Evolutionary conservation across 2,888 invertebrate species (phyloP), one percentile per base, ranked within the genome.

Genomic region (Nymphalis c-album): DNA sequence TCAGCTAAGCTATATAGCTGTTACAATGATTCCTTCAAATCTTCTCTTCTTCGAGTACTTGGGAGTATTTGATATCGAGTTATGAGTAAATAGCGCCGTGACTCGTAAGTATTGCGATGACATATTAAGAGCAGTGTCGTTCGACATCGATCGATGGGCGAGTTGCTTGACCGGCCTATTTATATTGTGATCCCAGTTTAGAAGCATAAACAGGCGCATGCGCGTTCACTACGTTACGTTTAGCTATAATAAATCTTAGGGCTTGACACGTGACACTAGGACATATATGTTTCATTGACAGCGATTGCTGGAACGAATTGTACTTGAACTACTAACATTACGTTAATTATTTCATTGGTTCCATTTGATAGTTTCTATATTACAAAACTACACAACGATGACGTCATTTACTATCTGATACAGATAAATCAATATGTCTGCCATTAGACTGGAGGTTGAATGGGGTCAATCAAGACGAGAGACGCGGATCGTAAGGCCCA

Each of bases 161-260:
- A 79, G 86, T 87, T 84, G 80, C 78, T 82, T 84, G 85, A 86
- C 86, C 85, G 82, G 80, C 83, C 87, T 86, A 87, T 85, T 86
- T 87, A 81, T 84, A 82, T 84, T 84, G 81, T 80, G 81, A 57
- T 57, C 84, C 81, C 81, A 75, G 80, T 81, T 81, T 81, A 84
- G 84, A 80, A 70, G 76, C 73, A 77, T 80, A 83, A 84, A 81
- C 79, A 83, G 73, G 81, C 82, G 82, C 84, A 78, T 81, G 81
- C 80, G 81, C 76, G 73, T 71, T 70, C 74, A 63, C 35, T 57
- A 74, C 72, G 75, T 75, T 69, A 75, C 76, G 73, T 77, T 75
- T 71, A 69, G 76, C 73, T 71, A 75, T 71, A 65, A 75, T 79
- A 79, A 79, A 81, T 82, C 82, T 73, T 45, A 40, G 66, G 60